A percentile compares a stretch with the other conserved stretches of the same genome.
phyloP scores from a whole-genome alignment of 92 coral and sea anemone species.

The Parazoanthus atlanticus region DNA sequence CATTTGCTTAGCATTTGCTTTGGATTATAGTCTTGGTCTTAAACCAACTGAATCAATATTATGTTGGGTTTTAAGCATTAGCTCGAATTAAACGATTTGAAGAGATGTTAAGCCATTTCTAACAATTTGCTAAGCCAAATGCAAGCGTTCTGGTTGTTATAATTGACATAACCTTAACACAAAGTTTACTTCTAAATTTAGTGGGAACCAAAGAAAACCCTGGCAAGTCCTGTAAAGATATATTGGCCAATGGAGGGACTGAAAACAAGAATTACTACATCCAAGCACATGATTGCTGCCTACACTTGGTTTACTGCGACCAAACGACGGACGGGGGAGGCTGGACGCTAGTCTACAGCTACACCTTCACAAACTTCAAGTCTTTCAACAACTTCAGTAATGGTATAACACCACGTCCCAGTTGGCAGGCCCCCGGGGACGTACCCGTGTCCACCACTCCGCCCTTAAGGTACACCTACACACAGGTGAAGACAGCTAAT shows the following conservation, averaged over 20 bases:
- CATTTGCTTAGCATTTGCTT: no score
- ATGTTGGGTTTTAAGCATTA: no score
- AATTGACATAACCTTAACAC: not conserved
- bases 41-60: no score
- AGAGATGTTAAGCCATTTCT: no score
- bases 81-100: no score
- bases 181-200: not conserved
- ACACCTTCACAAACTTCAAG: conserved; percentile 49
- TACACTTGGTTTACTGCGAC: conserved; percentile 53
- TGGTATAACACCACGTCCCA: conserved; percentile 50
- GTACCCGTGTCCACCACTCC: conserved; percentile 35
- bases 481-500: no score
- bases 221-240: conserved; percentile 6
- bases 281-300: not conserved
- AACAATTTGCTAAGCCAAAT: no score
- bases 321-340: conserved; percentile 57
- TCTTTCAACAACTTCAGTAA: conserved; percentile 28
- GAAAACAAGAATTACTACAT: not conserved
- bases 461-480: not conserved
- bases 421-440: conserved; percentile 22
- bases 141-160: no score
- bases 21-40: no score
- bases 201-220: conserved; percentile 7
- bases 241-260: not conserved
- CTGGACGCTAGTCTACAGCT: conserved; percentile 63